phyloP scores from a whole-genome alignment of 2,113 vertebrate species.

The Geococcyx californianus region DNA sequence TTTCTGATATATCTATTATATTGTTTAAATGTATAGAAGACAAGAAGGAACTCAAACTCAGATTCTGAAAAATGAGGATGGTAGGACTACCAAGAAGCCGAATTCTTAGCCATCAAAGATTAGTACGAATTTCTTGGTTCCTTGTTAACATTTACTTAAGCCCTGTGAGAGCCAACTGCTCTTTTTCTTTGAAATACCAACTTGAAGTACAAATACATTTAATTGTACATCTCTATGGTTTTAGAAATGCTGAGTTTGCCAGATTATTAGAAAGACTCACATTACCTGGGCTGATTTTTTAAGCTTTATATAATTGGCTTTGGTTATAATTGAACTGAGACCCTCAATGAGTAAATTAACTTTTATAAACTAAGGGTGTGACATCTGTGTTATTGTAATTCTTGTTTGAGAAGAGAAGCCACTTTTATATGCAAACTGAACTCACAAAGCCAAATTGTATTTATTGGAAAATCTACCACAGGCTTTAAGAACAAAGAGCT shows the following conservation, averaged over 20 bases:
- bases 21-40: neutral
- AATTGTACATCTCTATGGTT: neutral
- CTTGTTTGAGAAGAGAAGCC: neutral
- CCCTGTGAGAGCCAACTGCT: neutral
- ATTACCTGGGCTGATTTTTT: neutral
- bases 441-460: neutral
- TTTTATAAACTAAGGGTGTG: neutral
- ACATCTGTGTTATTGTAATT: neutral
- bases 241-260: neutral
- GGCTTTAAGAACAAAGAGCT: slow-evolving; percentile 1
- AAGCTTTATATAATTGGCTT: neutral
- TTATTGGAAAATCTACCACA: neutral
- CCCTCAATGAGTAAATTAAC: neutral
- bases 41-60: neutral
- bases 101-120: neutral
- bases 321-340: slow-evolving; percentile 13
- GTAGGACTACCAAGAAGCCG: neutral
- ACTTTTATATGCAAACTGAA: neutral
- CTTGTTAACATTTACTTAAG: neutral
- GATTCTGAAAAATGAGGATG: neutral
- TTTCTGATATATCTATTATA: neutral
- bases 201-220: neutral
- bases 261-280: neutral
- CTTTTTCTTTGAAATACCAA: neutral
- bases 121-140: neutral